Percentiles rank a stretch among this genome's conserved stretches.
These are phyloP conservation scores for Poecilia latipinna DNA, from an alignment of 2,113 vertebrate species.

Conservation along the genomic window DNA sequence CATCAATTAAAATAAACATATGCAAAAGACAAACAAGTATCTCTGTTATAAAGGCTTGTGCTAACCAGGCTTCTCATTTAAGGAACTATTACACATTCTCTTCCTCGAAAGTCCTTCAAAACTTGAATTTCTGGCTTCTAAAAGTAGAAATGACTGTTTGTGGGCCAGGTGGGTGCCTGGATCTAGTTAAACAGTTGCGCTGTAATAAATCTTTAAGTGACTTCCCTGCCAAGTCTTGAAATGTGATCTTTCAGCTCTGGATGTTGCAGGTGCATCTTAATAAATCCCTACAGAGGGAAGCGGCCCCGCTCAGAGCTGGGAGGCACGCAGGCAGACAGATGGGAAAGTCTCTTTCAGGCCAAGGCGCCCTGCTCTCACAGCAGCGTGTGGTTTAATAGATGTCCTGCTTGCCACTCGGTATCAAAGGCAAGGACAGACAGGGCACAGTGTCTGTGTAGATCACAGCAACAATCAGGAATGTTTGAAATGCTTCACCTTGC, in stretches of 20 bases:
- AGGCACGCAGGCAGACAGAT: constrained; percentile 46
- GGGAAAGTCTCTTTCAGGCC: constrained; percentile 53
- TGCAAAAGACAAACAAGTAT: not conserved
- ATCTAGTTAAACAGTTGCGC: not conserved
- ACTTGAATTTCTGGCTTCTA: not conserved
- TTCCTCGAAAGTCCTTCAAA: too few relatives aligned
- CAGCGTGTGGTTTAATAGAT: constrained; percentile 47
- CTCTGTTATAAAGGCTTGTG: not conserved
- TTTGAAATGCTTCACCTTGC: constrained; percentile 12
- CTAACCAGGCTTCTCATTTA: not conserved
- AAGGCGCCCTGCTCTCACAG: constrained; percentile 45
- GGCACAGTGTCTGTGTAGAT: constrained; percentile 19
- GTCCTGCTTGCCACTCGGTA: constrained; percentile 15
- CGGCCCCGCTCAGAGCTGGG: constrained; percentile 43
- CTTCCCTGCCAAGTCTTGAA: not conserved
- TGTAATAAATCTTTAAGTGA: not conserved
- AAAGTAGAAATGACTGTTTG: not conserved
- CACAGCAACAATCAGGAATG: not conserved
- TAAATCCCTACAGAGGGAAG: constrained; percentile 55
- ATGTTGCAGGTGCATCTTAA: constrained; percentile 49
- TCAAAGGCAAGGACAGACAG: constrained; percentile 44
- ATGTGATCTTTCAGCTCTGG: constrained; percentile 17
- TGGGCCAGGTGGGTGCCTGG: not conserved
- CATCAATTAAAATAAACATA: not conserved
- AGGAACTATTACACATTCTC: too few relatives aligned